Evolutionary conservation across 2,888 invertebrate genomes (phyloP).

Genomic region (Timandra comae): DNA sequence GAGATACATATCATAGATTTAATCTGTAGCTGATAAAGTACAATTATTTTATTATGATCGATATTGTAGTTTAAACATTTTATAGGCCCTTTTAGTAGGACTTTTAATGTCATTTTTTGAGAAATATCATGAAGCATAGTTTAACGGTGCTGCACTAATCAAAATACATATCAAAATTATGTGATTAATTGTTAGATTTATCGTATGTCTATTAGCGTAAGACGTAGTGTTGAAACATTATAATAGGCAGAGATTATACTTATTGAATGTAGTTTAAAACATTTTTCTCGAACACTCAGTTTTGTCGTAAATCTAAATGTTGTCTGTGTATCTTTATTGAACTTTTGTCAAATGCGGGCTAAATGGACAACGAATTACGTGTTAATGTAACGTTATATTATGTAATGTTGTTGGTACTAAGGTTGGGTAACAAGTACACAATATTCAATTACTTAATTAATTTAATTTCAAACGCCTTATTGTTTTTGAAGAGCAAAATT

Average conservation of each 20-base stretch:
- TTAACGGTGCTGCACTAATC: conserved; percentile 61
- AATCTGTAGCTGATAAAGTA: conserved; percentile 61
- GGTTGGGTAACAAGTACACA: conserved; percentile 21
- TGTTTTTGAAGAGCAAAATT: no score
- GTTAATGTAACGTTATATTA: conserved; percentile 10
- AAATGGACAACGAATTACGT: conserved; percentile 64
- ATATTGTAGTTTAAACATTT: conserved; percentile 66
- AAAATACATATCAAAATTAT: conserved; percentile 69
- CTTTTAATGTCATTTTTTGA: conserved; percentile 28
- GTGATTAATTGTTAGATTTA: conserved; percentile 48
- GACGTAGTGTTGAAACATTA: conserved; percentile 39
- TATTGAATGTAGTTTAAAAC: conserved; percentile 17
- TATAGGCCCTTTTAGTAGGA: conserved; percentile 54
- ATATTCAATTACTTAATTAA: no score
- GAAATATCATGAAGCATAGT: conserved; percentile 46
- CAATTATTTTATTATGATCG: conserved; percentile 72
- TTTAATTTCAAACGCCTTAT: no score
- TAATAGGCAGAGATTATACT: conserved; percentile 31
- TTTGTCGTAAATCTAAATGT: conserved; percentile 28
- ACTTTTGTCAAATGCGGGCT: conserved; percentile 75
- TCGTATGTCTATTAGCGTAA: conserved; percentile 46
- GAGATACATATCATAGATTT: conserved; percentile 59
- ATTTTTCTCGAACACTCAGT: conserved; percentile 25
- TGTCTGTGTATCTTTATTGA: conserved; percentile 30
- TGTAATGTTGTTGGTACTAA: conserved; percentile 21